phyloP scores from a whole-genome alignment of 53 echinoderm and acorn worm species.

The Paelopatides confundens region DNA sequence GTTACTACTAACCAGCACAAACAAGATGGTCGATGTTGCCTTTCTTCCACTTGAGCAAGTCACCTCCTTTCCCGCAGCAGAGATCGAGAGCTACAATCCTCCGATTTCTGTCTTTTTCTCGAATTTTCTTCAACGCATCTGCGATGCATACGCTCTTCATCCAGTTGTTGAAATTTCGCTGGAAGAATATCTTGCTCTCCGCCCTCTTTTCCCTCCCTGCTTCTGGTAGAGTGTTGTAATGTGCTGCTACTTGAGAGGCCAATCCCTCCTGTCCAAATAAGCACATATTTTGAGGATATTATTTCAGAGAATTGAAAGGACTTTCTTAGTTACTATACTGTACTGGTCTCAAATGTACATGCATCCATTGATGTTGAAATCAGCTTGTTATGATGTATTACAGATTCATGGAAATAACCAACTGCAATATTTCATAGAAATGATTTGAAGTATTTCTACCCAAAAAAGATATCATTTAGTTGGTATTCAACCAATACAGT shows the following conservation, averaged over 20 bases:
- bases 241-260: constrained; percentile 79
- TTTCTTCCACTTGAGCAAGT: constrained; percentile 97
- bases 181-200: constrained; percentile 85
- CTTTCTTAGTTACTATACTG: too few species aligned
- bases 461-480: too few species aligned
- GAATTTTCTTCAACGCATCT: constrained; percentile 66
- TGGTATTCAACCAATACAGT: too few species aligned
- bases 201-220: constrained; percentile 73
- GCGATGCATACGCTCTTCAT: constrained; percentile 92
- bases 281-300: too few species aligned
- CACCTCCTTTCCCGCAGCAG: constrained; percentile 96
- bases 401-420: too few species aligned
- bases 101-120: constrained; percentile 40
- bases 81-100: constrained; percentile 79
- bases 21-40: constrained; percentile 86
- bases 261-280: constrained; percentile 7
- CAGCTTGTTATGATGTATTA: too few species aligned
- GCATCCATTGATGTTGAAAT: too few species aligned
- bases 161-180: constrained; percentile 99
- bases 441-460: too few species aligned
- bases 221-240: constrained; percentile 94
- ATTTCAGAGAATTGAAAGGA: too few species aligned
- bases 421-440: too few species aligned
- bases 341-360: too few species aligned
- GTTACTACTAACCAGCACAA: constrained; percentile 87